These are phyloP conservation scores for Otis tarda DNA, from an alignment of 2,113 vertebrate genomes.

Conservation along the genomic window DNA sequence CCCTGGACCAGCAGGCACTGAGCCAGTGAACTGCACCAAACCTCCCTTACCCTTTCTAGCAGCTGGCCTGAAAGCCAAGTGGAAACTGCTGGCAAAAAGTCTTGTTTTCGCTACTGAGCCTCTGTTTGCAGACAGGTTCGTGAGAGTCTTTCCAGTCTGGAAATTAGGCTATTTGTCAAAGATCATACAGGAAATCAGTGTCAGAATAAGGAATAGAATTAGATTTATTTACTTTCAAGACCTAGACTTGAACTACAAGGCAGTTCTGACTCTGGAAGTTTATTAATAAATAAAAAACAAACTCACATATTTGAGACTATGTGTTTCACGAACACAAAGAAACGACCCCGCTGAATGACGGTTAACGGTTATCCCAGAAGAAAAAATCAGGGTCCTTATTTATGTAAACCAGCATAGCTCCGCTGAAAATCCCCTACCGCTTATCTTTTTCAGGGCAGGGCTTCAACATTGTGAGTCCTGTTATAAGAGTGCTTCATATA, in stretches of 20 bases:
- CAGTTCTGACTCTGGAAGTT: neutral
- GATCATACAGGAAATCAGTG: neutral
- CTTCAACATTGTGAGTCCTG: neutral
- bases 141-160: neutral
- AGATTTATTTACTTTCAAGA: neutral
- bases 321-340: neutral
- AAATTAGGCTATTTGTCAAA: slow-evolving; percentile 4
- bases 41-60: neutral
- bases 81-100: neutral
- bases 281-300: neutral
- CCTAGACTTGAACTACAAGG: neutral
- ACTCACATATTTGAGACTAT: neutral
- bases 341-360: neutral
- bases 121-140: neutral
- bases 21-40: neutral
- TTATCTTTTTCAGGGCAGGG: neutral
- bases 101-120: neutral
- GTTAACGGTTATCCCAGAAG: neutral
- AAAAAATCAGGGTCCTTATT: neutral
- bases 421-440: neutral
- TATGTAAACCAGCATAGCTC: neutral
- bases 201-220: neutral
- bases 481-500: neutral
- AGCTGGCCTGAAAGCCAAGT: neutral
- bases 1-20: neutral